phyloP scores from a whole-genome alignment of 2,797 vertebrate genomes.

The Aselliscus stoliczkanus region DNA sequence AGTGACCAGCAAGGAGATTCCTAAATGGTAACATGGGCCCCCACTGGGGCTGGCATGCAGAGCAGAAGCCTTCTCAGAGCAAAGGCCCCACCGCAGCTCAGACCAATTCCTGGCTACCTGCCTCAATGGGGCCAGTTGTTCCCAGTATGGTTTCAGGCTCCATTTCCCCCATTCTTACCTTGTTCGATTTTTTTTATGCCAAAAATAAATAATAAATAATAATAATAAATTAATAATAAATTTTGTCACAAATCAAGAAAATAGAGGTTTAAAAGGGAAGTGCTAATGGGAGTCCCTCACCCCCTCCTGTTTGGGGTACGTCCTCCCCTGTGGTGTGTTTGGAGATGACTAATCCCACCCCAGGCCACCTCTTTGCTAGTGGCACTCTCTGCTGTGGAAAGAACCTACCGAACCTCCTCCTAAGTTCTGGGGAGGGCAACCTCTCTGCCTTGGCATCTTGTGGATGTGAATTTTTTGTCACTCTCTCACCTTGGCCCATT shows the following conservation, averaged over 20 bases:
- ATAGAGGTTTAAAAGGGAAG: neutral
- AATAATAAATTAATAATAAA: neutral
- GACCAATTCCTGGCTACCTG: neutral
- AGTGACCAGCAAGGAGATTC: neutral
- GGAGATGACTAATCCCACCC: neutral
- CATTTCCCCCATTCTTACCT: neutral
- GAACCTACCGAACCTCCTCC: neutral
- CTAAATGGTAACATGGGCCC: no score
- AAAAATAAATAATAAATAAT: neutral
- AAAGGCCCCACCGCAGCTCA: neutral
- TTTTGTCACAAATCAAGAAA: neutral
- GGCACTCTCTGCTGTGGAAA: neutral
- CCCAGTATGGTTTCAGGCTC: neutral
- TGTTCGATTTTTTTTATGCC: neutral
- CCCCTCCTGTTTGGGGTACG: neutral
- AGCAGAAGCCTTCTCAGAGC: neutral
- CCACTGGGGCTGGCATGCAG: neutral
- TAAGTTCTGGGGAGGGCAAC: neutral
- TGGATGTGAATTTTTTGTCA: neutral
- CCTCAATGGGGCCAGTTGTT: neutral
- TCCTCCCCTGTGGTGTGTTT: neutral
- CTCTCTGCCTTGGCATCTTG: neutral
- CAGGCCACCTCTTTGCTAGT: neutral
- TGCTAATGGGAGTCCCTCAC: no score
- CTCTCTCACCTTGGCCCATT: neutral